Conservation (phyloP, 2,888 invertebrate species). For the Molanna angustata region DNA sequence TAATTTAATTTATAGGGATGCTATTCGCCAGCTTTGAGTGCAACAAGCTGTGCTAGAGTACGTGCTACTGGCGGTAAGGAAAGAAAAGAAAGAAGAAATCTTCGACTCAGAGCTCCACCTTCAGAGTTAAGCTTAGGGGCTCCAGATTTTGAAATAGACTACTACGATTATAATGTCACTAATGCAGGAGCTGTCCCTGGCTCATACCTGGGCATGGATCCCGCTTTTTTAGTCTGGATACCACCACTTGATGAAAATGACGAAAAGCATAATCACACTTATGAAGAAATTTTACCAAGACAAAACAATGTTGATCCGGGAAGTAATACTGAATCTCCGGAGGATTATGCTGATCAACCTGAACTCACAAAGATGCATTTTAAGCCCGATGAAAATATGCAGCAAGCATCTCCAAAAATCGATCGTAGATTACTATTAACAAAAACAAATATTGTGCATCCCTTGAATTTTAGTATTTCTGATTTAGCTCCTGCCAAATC, state of each 20-base stretch:
- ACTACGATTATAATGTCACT: conserved; percentile 85
- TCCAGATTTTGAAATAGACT: conserved; percentile 80
- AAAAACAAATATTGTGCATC: conserved; percentile 49
- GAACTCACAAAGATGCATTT: conserved; percentile 8
- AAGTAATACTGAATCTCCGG: conserved; percentile 66
- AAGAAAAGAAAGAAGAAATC: conserved; percentile 75
- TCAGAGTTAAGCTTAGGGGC: conserved; percentile 76
- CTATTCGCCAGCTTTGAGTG: conserved; percentile 68
- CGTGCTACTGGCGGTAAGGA: conserved; percentile 69
- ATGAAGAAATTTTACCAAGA: conserved; percentile 56
- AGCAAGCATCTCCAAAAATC: conserved; percentile 43
- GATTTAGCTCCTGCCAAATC: conserved; percentile 41
- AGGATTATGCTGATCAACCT: conserved; percentile 40
- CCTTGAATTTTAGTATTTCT: conserved; percentile 51
- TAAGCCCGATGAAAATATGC: conserved; percentile 43
- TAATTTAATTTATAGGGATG: conserved; percentile 62
- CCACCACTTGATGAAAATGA: conserved; percentile 73
- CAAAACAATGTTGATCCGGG: conserved; percentile 56
- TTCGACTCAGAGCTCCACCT: conserved; percentile 64
- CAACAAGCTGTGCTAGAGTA: conserved; percentile 64
- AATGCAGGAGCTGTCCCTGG: conserved; percentile 82
- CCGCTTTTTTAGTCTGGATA: conserved; percentile 84
- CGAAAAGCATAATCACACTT: conserved; percentile 48
- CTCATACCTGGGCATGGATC: conserved; percentile 86
- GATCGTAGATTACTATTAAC: conserved; percentile 37